A percentile compares a stretch with the other conserved stretches of the same genome.
Evolutionary conservation across 2,113 vertebrate genomes (phyloP).

Genomic region (Monopterus albus): DNA sequence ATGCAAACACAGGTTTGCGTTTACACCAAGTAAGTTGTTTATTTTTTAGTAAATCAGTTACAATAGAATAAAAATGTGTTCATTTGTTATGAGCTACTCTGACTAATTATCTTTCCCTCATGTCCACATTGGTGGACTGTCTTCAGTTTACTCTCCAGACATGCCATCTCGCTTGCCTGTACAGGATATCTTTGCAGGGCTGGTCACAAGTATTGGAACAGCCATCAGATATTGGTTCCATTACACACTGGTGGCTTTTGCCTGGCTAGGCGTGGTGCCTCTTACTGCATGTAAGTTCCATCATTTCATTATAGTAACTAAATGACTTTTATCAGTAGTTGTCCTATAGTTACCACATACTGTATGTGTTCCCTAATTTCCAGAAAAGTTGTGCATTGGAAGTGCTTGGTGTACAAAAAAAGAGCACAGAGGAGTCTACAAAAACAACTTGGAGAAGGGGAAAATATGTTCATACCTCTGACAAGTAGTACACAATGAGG

Average conservation of each 20-base stretch:
- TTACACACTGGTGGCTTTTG: slow-evolving; percentile 98
- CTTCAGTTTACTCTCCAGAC: slow-evolving; percentile 96
- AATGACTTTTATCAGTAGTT: background rate
- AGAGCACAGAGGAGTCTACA: too few species aligned
- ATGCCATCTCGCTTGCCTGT: slow-evolving; percentile 98
- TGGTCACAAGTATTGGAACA: slow-evolving; percentile 96
- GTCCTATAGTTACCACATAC: background rate
- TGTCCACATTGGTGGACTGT: too few species aligned
- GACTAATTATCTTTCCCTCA: background rate
- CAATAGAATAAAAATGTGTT: too few species aligned
- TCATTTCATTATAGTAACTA: background rate
- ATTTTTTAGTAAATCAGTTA: background rate
- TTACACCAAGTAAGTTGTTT: slow-evolving; percentile 95
- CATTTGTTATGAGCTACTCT: too few species aligned
- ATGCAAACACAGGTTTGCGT: slow-evolving; percentile 99
- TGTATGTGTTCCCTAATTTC: too few species aligned
- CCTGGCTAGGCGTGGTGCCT: slow-evolving; percentile 98
- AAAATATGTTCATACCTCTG: too few species aligned
- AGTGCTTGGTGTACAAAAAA: too few species aligned
- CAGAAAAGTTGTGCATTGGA: too few species aligned
- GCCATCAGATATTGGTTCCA: slow-evolving; percentile 99
- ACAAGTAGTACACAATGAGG: too few species aligned
- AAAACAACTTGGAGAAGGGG: too few species aligned
- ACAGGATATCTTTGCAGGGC: slow-evolving; percentile 96
- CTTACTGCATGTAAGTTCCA: slow-evolving; percentile 95